Percentiles rank a stretch among this genome's conserved stretches.
phyloP scores from a whole-genome alignment of 2,888 invertebrate species.

The Netelia melanura region DNA sequence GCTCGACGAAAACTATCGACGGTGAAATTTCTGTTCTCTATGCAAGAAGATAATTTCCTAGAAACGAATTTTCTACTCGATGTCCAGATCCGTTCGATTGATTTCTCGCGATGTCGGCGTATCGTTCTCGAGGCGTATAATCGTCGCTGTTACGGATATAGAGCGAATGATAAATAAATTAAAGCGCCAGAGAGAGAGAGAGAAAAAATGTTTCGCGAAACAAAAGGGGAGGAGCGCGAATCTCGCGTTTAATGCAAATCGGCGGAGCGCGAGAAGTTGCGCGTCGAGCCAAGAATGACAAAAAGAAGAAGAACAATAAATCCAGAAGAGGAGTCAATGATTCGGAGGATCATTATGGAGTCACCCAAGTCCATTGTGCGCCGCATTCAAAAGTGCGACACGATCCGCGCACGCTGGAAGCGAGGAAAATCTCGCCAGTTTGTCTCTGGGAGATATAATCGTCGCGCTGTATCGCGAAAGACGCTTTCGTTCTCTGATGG shows the following conservation, averaged over 20 bases:
- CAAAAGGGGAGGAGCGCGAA: constrained; percentile 24
- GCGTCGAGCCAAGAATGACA: constrained; percentile 5
- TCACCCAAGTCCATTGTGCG: constrained; percentile 21
- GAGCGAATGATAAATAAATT: constrained; percentile 22
- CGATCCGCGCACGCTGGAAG: neutral
- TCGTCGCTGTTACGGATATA: neutral
- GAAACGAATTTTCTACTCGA: constrained; percentile 3
- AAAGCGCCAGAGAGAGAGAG: neutral
- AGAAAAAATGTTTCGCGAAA: constrained; percentile 35
- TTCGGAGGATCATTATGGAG: constrained; percentile 43
- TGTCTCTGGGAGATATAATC: constrained; percentile 48
- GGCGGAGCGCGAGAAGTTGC: constrained; percentile 2
- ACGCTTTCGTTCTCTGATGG: constrained; percentile 59
- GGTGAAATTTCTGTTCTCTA: neutral
- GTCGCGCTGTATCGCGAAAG: constrained; percentile 16
- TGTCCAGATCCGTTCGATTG: neutral
- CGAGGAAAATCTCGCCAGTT: constrained; percentile 9
- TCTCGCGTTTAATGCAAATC: constrained; percentile 63
- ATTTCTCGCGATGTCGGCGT: constrained; percentile 24
- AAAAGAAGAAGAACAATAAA: constrained; percentile 1
- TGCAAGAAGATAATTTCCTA: neutral
- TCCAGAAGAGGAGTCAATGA: constrained; percentile 17
- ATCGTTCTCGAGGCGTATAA: constrained; percentile 30
- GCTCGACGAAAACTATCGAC: neutral
- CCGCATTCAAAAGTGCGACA: constrained; percentile 2